phyloP scores from a whole-genome alignment of 2,113 vertebrate genomes.

The Recurvirostra avosetta region DNA sequence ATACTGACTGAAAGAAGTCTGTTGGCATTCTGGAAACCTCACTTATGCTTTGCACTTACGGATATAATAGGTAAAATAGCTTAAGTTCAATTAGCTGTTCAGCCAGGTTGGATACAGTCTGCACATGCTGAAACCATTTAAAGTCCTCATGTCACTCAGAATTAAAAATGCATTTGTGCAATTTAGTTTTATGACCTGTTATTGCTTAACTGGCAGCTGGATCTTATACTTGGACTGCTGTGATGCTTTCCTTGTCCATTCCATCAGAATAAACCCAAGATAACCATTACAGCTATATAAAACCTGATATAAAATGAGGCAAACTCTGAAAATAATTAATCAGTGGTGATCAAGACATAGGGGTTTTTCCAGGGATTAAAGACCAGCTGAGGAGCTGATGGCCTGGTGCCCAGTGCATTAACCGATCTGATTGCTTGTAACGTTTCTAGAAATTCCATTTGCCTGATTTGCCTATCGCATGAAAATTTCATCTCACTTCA shows the following conservation, averaged over 20 bases:
- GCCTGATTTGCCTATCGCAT: background rate
- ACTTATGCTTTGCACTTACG: background rate
- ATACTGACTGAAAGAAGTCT: background rate
- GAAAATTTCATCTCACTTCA: constrained; percentile 5
- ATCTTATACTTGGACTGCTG: constrained; percentile 40
- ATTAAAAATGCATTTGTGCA: constrained; percentile 64
- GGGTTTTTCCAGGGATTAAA: constrained; percentile 39
- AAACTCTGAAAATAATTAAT: constrained; percentile 61
- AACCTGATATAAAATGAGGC: constrained; percentile 21
- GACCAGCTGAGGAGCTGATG: constrained; percentile 6
- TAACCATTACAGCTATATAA: constrained; percentile 22
- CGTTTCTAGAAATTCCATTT: constrained; percentile 11
- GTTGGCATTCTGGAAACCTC: background rate
- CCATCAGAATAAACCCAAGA: constrained; percentile 4
- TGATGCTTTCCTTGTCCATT: background rate
- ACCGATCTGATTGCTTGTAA: constrained; percentile 30
- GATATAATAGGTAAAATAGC: background rate
- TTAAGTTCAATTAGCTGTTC: background rate
- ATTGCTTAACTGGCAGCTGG: constrained; percentile 52
- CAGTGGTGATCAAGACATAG: constrained; percentile 31
- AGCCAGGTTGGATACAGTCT: background rate
- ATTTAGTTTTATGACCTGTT: constrained; percentile 64
- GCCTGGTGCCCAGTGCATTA: constrained; percentile 39
- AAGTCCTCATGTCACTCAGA: constrained; percentile 23
- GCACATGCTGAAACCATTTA: constrained; percentile 1